Evolutionary conservation across 2,113 vertebrate species (phyloP).

Genomic region (Ptychochromis oligacanthus): DNA sequence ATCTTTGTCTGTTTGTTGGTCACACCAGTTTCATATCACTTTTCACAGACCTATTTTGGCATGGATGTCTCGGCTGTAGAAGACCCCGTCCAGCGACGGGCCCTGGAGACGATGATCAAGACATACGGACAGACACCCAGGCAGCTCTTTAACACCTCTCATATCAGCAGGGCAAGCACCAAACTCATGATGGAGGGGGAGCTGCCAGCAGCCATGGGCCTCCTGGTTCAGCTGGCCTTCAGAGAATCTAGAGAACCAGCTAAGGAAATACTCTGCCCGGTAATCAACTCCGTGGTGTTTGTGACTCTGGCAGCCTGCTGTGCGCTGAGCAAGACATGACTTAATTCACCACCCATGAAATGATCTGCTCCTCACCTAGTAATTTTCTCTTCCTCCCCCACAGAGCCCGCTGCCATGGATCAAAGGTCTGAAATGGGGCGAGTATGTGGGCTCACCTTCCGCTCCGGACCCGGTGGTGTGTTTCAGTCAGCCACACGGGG

Average conservation of each 20-base stretch:
- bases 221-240: constrained; percentile 96
- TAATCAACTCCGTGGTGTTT: constrained; percentile 66
- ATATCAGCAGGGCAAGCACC: constrained; percentile 85
- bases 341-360: constrained; percentile 14
- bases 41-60: constrained; percentile 93
- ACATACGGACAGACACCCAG: constrained; percentile 97
- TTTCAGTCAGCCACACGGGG: constrained; percentile 96
- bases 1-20: neutral
- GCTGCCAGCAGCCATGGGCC: constrained; percentile 93
- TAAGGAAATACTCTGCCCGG: constrained; percentile 89
- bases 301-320: neutral
- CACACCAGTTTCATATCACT: neutral
- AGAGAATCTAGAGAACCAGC: constrained; percentile 89
- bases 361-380: constrained; percentile 19
- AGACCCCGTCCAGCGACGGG: constrained; percentile 95
- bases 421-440: constrained; percentile 97
- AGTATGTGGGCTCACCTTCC: constrained; percentile 97
- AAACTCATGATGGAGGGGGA: constrained; percentile 92
- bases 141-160: constrained; percentile 90
- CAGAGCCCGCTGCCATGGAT: constrained; percentile 98
- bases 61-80: constrained; percentile 99
- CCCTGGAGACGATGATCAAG: constrained; percentile 99
- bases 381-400: constrained; percentile 24
- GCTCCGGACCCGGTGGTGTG: constrained; percentile 94
- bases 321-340: neutral